Conservation (phyloP, 2,888 invertebrate species). For the Cyrtodaria siliqua region DNA sequence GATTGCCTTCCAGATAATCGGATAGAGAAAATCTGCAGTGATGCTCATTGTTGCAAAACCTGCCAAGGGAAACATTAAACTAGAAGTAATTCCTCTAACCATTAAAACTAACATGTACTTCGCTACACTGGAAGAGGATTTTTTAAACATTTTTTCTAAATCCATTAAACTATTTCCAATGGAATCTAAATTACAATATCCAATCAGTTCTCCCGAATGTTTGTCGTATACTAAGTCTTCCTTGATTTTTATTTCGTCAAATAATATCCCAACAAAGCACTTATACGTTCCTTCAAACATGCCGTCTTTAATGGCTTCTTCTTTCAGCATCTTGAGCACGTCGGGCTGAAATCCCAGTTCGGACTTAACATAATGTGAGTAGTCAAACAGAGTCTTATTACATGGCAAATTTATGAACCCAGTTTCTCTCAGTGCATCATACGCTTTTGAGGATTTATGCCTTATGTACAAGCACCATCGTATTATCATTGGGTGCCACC, state of each 20-base stretch:
- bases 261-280: conserved; percentile 49
- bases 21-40: conserved; percentile 19
- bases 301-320: conserved; percentile 30
- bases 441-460: conserved; percentile 27
- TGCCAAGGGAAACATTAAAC: conserved; percentile 29
- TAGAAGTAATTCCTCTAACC: conserved; percentile 36
- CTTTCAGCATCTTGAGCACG: conserved; percentile 30
- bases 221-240: conserved; percentile 63
- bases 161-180: conserved; percentile 53
- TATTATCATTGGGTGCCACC: conserved; percentile 50
- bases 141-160: conserved; percentile 24
- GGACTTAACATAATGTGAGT: conserved; percentile 44
- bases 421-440: conserved; percentile 28
- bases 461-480: conserved; percentile 33
- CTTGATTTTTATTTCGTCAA: conserved; percentile 61
- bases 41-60: conserved; percentile 33
- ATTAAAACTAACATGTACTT: conserved; percentile 58
- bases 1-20: conserved; percentile 20
- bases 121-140: conserved; percentile 32
- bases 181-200: conserved; percentile 49
- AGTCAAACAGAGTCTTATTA: conserved; percentile 51
- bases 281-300: conserved; percentile 23
- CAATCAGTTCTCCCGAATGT: conserved; percentile 56
- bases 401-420: conserved; percentile 49
- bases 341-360: conserved; percentile 30